phyloP scores from a whole-genome alignment of 2,888 invertebrate genomes.

The Ennomos fuscantarius region DNA sequence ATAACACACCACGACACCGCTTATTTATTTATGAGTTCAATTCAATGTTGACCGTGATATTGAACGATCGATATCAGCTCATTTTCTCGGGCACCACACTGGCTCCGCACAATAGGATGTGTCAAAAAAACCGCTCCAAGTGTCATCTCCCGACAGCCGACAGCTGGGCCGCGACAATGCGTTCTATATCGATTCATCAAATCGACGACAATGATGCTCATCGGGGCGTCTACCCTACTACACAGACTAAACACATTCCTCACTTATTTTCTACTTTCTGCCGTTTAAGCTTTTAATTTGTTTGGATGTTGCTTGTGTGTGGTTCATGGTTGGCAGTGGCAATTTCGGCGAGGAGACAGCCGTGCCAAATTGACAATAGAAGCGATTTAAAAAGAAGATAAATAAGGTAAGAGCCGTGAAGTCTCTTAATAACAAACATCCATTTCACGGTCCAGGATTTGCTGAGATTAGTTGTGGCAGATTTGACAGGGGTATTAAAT shows the following conservation, averaged over 20 bases:
- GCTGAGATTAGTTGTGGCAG: conserved; percentile 62
- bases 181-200: conserved; percentile 76
- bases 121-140: conserved; percentile 77
- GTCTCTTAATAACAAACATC: conserved; percentile 78
- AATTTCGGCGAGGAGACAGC: conserved; percentile 66
- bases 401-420: conserved; percentile 79
- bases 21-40: conserved; percentile 83
- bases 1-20: conserved; percentile 77
- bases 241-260: conserved; percentile 48
- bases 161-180: conserved; percentile 79
- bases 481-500: conserved; percentile 63
- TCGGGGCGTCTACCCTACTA: conserved; percentile 66
- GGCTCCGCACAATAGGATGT: conserved; percentile 69
- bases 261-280: conserved; percentile 43
- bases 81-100: conserved; percentile 71
- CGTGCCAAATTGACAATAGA: conserved; percentile 76
- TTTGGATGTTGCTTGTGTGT: conserved; percentile 44
- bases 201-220: conserved; percentile 67
- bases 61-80: conserved; percentile 82
- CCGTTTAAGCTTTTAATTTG: conserved; percentile 18
- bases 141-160: conserved; percentile 81
- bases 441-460: conserved; percentile 74
- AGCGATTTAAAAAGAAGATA: conserved; percentile 79
- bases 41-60: conserved; percentile 68
- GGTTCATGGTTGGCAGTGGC: conserved; percentile 50